These are phyloP conservation scores for Champsocephalus gunnari DNA, from an alignment of 2,797 vertebrate species.

Conservation along the genomic window DNA sequence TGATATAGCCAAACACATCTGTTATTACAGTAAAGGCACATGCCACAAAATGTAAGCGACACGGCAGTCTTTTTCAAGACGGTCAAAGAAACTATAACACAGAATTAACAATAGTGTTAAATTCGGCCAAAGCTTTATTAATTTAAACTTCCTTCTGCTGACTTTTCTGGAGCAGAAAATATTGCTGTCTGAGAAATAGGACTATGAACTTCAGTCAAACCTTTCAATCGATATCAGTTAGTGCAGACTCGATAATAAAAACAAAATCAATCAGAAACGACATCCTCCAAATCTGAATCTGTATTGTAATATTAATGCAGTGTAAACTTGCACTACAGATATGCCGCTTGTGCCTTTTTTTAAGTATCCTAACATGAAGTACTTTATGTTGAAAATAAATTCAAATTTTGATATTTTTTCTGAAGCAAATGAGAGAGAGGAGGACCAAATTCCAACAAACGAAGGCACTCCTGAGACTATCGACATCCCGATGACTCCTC, in stretches of 20 bases:
- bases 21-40: neutral
- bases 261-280: neutral
- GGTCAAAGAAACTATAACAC: neutral
- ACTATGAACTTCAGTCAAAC: neutral
- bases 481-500: conserved; percentile 66
- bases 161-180: neutral
- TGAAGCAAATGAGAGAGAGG: conserved; percentile 7
- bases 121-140: neutral
- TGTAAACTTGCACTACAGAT: neutral
- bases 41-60: neutral
- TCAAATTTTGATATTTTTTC: conserved; percentile 9
- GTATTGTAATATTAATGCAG: too few species aligned
- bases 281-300: neutral
- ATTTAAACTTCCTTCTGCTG: neutral
- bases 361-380: too few species aligned
- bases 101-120: neutral
- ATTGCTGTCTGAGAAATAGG: neutral
- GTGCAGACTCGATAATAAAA: neutral
- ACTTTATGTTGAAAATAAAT: too few species aligned
- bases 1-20: neutral
- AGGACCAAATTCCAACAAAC: neutral
- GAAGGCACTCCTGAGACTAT: neutral
- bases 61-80: too few species aligned
- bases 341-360: neutral
- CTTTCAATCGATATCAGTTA: neutral